Percentiles rank a stretch among this genome's conserved stretches.
phyloP scores from a whole-genome alignment of 2,797 vertebrate genomes.

The Gymnothorax javanicus region DNA sequence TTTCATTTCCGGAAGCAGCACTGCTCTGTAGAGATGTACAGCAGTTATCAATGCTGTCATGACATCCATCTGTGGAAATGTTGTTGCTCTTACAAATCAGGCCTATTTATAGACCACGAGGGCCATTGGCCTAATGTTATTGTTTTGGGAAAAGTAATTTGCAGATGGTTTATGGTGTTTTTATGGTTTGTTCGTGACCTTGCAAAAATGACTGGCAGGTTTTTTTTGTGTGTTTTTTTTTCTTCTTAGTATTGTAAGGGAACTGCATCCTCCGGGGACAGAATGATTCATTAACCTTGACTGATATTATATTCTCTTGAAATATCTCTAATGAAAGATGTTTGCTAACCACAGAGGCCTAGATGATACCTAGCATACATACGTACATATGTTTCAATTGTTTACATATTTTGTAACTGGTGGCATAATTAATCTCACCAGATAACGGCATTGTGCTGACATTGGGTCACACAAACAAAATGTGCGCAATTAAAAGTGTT shows the following conservation, averaged over 20 bases:
- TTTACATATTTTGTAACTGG: too few species aligned
- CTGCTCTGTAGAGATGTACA: not conserved
- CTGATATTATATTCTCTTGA: not conserved
- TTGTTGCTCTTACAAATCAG: not conserved
- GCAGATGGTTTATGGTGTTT: not conserved
- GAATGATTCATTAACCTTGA: not conserved
- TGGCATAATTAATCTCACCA: too few species aligned
- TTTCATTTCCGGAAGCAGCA: constrained; percentile 23
- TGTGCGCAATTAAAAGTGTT: too few species aligned
- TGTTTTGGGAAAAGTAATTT: not conserved
- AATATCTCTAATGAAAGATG: not conserved
- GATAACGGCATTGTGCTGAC: too few species aligned
- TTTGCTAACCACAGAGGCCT: too few species aligned
- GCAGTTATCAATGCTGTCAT: not conserved
- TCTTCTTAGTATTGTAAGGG: not conserved
- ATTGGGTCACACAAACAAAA: too few species aligned
- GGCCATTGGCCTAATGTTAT: constrained; percentile 2
- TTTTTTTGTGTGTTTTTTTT: not conserved
- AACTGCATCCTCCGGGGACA: not conserved
- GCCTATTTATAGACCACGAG: not conserved
- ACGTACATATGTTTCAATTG: too few species aligned
- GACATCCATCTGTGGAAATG: not conserved
- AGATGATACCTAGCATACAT: too few species aligned
- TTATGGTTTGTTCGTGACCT: not conserved
- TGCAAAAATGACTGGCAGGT: not conserved